Conservation (phyloP, 2,888 invertebrate species). For the Pterostichus madidus region DNA sequence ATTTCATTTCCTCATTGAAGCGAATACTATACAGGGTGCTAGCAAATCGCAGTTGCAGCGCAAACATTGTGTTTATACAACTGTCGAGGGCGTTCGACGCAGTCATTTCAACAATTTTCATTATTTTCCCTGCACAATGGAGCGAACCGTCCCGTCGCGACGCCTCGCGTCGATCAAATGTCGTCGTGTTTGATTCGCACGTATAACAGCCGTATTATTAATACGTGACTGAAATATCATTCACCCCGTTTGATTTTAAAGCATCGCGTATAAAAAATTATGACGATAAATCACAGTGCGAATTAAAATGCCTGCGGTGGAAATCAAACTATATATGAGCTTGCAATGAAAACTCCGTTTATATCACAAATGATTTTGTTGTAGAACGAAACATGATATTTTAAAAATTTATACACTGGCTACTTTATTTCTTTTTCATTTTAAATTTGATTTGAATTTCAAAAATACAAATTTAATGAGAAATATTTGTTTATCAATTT, state of each 20-base stretch:
- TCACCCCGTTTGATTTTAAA: conserved; percentile 57
- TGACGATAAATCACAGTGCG: conserved; percentile 11
- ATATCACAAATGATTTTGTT: conserved; percentile 7
- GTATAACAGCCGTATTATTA: conserved; percentile 40
- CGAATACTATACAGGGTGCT: background rate
- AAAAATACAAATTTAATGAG: too few species aligned
- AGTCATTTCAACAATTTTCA: conserved; percentile 61
- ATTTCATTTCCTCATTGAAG: background rate
- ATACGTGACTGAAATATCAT: conserved; percentile 64
- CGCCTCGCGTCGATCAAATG: conserved; percentile 46
- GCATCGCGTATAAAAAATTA: conserved; percentile 43
- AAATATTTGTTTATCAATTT: too few species aligned
- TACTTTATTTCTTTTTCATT: too few species aligned
- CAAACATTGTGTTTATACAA: conserved; percentile 12
- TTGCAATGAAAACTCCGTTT: too few species aligned
- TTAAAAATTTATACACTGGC: too few species aligned
- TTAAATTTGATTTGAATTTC: too few species aligned
- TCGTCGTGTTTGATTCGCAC: conserved; percentile 58
- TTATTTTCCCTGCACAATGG: conserved; percentile 61
- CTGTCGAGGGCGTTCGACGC: conserved; percentile 1
- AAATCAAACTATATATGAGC: background rate
- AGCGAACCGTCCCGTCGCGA: conserved; percentile 23
- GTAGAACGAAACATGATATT: background rate
- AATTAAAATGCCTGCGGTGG: background rate
- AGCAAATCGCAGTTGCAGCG: background rate